These are phyloP conservation scores for Pelobates fuscus DNA, from an alignment of 2,113 vertebrate species.

Conservation along the genomic window DNA sequence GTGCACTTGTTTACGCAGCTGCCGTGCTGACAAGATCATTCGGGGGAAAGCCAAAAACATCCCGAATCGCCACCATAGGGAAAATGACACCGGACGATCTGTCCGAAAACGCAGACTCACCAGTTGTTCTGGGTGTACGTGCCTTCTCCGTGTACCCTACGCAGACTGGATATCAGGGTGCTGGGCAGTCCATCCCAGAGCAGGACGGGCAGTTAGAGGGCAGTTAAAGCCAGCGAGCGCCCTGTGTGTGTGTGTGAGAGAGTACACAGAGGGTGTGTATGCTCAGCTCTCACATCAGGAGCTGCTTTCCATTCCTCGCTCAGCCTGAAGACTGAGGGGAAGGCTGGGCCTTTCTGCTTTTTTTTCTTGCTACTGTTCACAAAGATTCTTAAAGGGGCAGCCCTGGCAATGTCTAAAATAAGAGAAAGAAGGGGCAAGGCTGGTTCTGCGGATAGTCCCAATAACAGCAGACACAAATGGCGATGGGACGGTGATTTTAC, in stretches of 20 bases:
- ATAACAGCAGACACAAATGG: too few relatives aligned
- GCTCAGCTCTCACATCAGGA: constrained; percentile 42
- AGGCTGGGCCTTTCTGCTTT: constrained; percentile 52
- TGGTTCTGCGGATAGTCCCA: too few relatives aligned
- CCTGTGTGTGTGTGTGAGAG: not conserved
- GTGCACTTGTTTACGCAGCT: constrained; percentile 54
- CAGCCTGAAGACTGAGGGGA: constrained; percentile 50
- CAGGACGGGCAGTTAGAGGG: not conserved
- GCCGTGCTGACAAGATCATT: constrained; percentile 23
- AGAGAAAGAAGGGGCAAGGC: too few relatives aligned
- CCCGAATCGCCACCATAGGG: not conserved
- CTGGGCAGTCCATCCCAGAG: not conserved
- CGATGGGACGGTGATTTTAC: too few relatives aligned
- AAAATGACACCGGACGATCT: not conserved
- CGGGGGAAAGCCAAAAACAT: constrained; percentile 8
- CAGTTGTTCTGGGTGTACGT: not conserved
- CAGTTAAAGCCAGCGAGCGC: not conserved
- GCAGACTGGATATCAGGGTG: constrained; percentile 32
- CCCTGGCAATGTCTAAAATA: not conserved
- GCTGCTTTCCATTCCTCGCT: constrained; percentile 52
- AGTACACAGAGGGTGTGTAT: constrained; percentile 10
- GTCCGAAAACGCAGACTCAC: not conserved
- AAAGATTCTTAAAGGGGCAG: constrained; percentile 67
- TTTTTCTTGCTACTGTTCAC: constrained; percentile 50
- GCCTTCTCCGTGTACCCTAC: not conserved